Evolutionary conservation across 1,140 invertebrate genomes (phyloP).

Genomic region (Caenorhabditis elegans): WBcel235 BX284606.5:4615001-4615500

Average conservation of each 20-base stretch:
- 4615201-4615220: not conserved
- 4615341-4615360: not conserved
- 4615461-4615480: not conserved
- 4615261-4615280: not conserved
- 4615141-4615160: not conserved
- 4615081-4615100: not conserved
- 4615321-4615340: not conserved
- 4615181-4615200: not conserved
- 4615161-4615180: not conserved
- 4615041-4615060: not conserved
- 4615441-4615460: not conserved
- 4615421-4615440: not conserved
- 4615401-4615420: not conserved
- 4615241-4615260: not conserved
- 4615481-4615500: not conserved
- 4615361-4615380: not conserved
- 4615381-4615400: too few relatives aligned
- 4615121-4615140: not conserved
- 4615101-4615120: not conserved
- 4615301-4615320: not conserved
- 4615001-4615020: not conserved
- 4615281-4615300: too few relatives aligned
- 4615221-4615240: not conserved
- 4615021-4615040: too few relatives aligned
- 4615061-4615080: constrained; percentile 4